Evolutionary conservation across 2,888 invertebrate species (phyloP), one percentile per base, ranked within the genome.

Genomic region (Caenorhabditis imperialis): DNA sequence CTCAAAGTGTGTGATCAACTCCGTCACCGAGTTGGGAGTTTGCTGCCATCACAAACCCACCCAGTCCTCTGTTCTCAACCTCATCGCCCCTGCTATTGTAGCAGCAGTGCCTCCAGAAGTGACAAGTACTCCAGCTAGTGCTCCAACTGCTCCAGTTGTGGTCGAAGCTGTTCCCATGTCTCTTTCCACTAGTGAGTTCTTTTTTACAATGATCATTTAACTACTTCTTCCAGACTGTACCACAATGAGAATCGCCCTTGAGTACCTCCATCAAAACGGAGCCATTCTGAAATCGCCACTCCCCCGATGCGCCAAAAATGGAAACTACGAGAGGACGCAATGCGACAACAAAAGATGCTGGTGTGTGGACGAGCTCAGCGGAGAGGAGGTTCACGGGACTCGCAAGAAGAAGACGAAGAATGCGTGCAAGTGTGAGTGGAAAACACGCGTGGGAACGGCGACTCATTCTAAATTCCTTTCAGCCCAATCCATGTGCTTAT

Each of bases 351-450:
- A 69, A 45, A 42, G 61, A 23, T 82, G 82, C 50, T 82, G 82
- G 82, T 82, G 82, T 60, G 82, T 81, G 10, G 67, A 81, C 51
- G 60, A 62, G 27, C 50, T 62, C n/a, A 72, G 75, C 48, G 86
- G 86, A 8, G 53, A 75, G 25, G 86, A 86, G 67, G 45, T 81
- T 23, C 71, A 65, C 50, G 86, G 86, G 42, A 86, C 86, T 12
- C 42, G 81, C 53, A 77, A 53, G 42, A 57, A 42, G 37, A 65
- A 71, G 45, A 57, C 62, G 37, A 61, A 62, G 58, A 69, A 74
- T 40, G 61, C 74, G 50, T 74, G 74, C 51, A 74, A 69, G 38
- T 54, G 70, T 71, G 48, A 62, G 70, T 55, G 40, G 38, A 57
- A 44, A 57, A 57, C 44, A 42, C 20, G 37, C 48, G 57, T 57